A percentile compares a stretch with the other conserved stretches of the same genome.
Conservation (phyloP, 1,140 invertebrate species). For the Hycleus cichorii region DNA sequence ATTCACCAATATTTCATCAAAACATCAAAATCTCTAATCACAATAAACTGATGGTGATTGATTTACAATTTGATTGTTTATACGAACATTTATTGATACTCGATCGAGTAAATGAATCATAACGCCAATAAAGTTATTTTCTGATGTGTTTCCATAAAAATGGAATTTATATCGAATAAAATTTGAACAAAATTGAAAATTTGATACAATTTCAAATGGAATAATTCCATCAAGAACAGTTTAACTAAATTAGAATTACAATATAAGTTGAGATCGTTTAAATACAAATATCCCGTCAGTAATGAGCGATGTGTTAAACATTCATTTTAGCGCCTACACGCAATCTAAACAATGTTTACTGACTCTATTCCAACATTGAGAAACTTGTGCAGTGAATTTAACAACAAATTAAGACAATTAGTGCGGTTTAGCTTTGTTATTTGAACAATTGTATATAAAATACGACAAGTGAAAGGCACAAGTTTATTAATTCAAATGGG, state of each 20-base stretch:
- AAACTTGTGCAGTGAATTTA: slow-evolving; percentile 10
- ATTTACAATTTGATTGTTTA: slow-evolving; percentile 6
- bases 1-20: neutral
- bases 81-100: neutral
- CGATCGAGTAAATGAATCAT: no score
- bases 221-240: no score
- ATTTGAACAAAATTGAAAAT: no score
- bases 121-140: no score
- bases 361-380: slow-evolving; percentile 10
- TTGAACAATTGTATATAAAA: neutral
- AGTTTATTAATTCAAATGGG: no score
- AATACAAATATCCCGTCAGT: slow-evolving; percentile 11
- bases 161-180: no score
- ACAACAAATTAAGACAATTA: slow-evolving; percentile 24
- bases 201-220: no score
- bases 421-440: slow-evolving; percentile 13
- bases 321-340: slow-evolving; percentile 22
- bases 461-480: no score
- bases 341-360: slow-evolving; percentile 22
- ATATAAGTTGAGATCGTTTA: slow-evolving; percentile 4
- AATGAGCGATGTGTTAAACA: slow-evolving; percentile 23
- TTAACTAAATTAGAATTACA: neutral
- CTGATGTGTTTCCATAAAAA: no score
- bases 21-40: neutral
- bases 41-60: slow-evolving; percentile 3